Percentiles rank a stretch among this genome's conserved stretches.
phyloP scores from a whole-genome alignment of 2,888 invertebrate genomes.

The Caenorhabditis sinica region DNA sequence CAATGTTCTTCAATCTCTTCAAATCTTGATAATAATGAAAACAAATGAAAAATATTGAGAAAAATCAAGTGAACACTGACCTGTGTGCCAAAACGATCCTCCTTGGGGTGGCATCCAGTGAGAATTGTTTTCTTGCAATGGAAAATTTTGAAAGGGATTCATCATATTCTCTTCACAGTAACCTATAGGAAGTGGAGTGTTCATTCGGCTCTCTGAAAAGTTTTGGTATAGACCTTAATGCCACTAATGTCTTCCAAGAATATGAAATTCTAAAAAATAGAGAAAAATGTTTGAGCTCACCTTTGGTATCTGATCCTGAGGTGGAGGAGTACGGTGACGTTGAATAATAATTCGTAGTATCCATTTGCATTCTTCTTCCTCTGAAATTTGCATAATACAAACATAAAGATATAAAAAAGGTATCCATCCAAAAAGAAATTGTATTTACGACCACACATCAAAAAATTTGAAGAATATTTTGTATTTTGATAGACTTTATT shows the following conservation, averaged over 20 bases:
- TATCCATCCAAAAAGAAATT: too few species aligned
- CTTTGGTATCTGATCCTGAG: constrained; percentile 47
- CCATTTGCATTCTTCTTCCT: constrained; percentile 18
- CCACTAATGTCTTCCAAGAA: too few species aligned
- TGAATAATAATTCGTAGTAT: constrained; percentile 31
- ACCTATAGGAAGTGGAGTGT: constrained; percentile 25
- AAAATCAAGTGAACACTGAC: constrained; percentile 28
- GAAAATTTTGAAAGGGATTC: background rate
- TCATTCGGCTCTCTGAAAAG: constrained; percentile 58
- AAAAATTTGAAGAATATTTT: too few species aligned
- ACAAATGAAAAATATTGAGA: background rate
- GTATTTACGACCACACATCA: too few species aligned
- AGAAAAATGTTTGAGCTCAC: background rate
- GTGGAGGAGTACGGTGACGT: constrained; percentile 48
- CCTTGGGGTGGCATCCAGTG: constrained; percentile 10
- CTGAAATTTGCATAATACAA: constrained; percentile 11
- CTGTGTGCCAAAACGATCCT: constrained; percentile 14
- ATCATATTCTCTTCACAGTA: constrained; percentile 21
- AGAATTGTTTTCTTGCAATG: background rate
- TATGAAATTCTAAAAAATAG: background rate
- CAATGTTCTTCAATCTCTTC: constrained; percentile 21
- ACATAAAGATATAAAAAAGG: background rate
- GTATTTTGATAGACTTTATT: background rate
- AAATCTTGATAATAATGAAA: background rate
- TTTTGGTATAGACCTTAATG: too few species aligned